Conservation (phyloP, 2,797 vertebrate species). For the Trematomus bernacchii region DNA sequence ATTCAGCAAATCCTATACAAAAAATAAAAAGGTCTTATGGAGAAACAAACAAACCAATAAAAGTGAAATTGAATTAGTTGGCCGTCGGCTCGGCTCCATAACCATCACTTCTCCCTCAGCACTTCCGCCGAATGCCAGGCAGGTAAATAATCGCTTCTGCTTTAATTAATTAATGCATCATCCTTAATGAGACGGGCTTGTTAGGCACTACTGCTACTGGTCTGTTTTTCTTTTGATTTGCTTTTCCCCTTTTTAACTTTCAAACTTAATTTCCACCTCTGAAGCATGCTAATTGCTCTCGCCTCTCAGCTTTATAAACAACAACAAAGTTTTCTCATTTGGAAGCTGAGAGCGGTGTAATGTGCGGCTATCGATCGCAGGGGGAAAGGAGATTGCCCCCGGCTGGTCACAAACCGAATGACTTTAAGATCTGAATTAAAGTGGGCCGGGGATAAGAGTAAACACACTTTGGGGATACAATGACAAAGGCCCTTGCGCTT, state of each 20-base stretch:
- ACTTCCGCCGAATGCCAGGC: conserved; percentile 56
- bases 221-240: conserved; percentile 65
- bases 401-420: conserved; percentile 61
- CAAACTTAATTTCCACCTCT: conserved; percentile 68
- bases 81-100: conserved; percentile 56
- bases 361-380: conserved; percentile 75
- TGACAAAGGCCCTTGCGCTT: neutral
- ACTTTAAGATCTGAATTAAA: conserved; percentile 59
- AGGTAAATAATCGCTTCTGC: conserved; percentile 74
- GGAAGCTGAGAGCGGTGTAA: conserved; percentile 49
- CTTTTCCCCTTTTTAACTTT: conserved; percentile 49
- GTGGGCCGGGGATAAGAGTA: conserved; percentile 8
- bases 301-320: conserved; percentile 51
- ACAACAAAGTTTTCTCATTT: conserved; percentile 71
- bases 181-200: conserved; percentile 76
- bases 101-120: conserved; percentile 50
- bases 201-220: conserved; percentile 65
- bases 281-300: conserved; percentile 67
- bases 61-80: conserved; percentile 62
- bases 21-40: conserved; percentile 50
- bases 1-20: conserved; percentile 35
- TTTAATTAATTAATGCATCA: conserved; percentile 80
- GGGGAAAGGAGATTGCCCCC: conserved; percentile 55
- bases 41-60: conserved; percentile 71
- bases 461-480: conserved; percentile 27